These are phyloP conservation scores for Phyllopteryx taeniolatus DNA, from an alignment of 2,113 vertebrate genomes.

Conservation along the genomic window DNA sequence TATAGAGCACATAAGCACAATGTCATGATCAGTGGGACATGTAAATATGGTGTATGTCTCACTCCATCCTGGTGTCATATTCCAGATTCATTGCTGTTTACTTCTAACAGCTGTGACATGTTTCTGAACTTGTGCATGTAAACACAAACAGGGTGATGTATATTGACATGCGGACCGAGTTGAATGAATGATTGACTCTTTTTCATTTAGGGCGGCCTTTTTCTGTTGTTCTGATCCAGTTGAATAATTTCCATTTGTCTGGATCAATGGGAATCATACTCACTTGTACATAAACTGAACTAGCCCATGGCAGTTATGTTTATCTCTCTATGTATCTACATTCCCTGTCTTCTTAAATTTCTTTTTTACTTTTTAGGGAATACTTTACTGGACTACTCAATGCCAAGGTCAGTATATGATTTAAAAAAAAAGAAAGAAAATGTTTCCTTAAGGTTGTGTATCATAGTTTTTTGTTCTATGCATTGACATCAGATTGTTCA, in stretches of 20 bases:
- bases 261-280: neutral
- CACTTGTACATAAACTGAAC: constrained; percentile 24
- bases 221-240: neutral
- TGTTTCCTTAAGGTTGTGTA: constrained; percentile 7
- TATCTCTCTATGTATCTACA: constrained; percentile 17
- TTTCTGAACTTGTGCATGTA: constrained; percentile 16
- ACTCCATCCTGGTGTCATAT: constrained; percentile 25
- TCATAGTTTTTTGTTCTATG: constrained; percentile 42
- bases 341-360: neutral
- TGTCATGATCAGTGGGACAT: constrained; percentile 4
- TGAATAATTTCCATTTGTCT: neutral
- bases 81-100: constrained; percentile 11
- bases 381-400: constrained; percentile 9
- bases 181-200: constrained; percentile 7
- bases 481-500: constrained; percentile 22
- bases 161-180: constrained; percentile 3
- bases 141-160: constrained; percentile 9
- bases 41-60: constrained; percentile 27
- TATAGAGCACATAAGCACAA: neutral
- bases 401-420: constrained; percentile 4
- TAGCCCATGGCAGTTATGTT: constrained; percentile 21
- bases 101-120: neutral
- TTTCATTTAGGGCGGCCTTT: neutral
- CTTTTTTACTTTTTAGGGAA: constrained; percentile 6
- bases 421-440: neutral